Base-by-base conservation (phyloP, 2,113 vertebrate species). In the Odontophorus gujanensis region DNA sequence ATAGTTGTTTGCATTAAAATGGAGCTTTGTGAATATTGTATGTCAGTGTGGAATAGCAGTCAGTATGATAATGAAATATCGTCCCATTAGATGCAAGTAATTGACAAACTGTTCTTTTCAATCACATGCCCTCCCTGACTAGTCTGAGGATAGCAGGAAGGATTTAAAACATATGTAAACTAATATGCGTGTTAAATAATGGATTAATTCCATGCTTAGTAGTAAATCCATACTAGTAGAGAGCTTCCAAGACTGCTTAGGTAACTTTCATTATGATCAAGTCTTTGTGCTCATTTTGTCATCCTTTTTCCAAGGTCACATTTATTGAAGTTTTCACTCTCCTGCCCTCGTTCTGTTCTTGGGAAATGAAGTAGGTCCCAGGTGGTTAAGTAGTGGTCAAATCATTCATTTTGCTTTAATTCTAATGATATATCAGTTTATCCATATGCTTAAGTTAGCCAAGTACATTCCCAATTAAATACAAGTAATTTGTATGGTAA, bases 91-190 rank as follows among this genome's bases (percentile, higher is more conserved):
- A 79, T 72, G 83, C 11, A 95, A 84, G 68, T 85, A 89, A 92
- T 87, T 94, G 95, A 61, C 72, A 92, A 71, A 77, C 67, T 83
- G 40, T 89, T 94, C 67, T 94, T 96, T 68, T 93, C 87, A 82
- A 34, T 95, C 92, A 96, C 93, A 92, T 85, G 24, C 67, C 94
- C 48, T 92, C 43, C 68, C 45, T 87, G 58, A 74, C 19, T 95
- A 80, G 68, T 92, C 68, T 55, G 74, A 79, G 34, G 43, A 73
- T 93, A 69, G 68, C n/a, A 91, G 89, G 63, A 24, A 69, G 63
- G 76, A 81, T 63, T 82, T 59, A 68, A 86, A 90, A 87, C 20
- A 81, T 76, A 89, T 58, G 50, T 72, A 85, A 95, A 82, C 59
- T 26, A 77, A 67, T 22, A 45, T 58, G 61, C 50, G 50, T 57